Percentiles rank a stretch among this genome's conserved stretches.
phyloP scores from a whole-genome alignment of 2,888 invertebrate genomes.

The Dichetophora obliterata region DNA sequence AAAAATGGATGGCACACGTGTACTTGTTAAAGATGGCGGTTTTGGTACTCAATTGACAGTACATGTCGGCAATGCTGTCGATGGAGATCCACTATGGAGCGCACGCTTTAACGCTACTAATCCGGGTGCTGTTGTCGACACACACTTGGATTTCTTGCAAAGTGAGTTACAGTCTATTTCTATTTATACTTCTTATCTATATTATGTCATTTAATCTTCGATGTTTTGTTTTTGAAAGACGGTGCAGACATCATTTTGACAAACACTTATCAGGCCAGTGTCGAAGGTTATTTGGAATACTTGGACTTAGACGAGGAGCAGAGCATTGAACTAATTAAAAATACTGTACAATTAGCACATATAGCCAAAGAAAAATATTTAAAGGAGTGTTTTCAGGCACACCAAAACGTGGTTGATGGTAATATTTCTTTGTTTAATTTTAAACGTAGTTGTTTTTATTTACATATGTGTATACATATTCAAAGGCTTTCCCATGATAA shows the following conservation, averaged over 20 bases:
- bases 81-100: constrained; percentile 92
- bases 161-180: too few relatives aligned
- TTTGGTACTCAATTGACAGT: constrained; percentile 85
- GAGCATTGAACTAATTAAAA: constrained; percentile 79
- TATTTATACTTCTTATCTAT: not conserved
- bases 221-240: constrained; percentile 70
- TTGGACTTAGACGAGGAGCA: constrained; percentile 78
- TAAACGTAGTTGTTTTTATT: not conserved
- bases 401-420: constrained; percentile 57
- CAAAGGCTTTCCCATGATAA: constrained; percentile 75
- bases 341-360: constrained; percentile 81
- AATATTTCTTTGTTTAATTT: not conserved
- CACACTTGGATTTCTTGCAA: constrained; percentile 85
- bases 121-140: constrained; percentile 82
- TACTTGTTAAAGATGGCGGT: constrained; percentile 78
- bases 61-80: constrained; percentile 81
- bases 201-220: too few relatives aligned
- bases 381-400: constrained; percentile 70
- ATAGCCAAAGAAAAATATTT: constrained; percentile 77
- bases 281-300: constrained; percentile 82
- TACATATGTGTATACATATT: not conserved
- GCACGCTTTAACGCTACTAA: constrained; percentile 84
- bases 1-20: constrained; percentile 60
- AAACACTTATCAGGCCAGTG: constrained; percentile 90
- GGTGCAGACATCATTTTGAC: constrained; percentile 91